Percentiles rank a stretch among this genome's conserved stretches.
phyloP scores from a whole-genome alignment of 2,113 vertebrate genomes.

The Pluvianellus socialis region DNA sequence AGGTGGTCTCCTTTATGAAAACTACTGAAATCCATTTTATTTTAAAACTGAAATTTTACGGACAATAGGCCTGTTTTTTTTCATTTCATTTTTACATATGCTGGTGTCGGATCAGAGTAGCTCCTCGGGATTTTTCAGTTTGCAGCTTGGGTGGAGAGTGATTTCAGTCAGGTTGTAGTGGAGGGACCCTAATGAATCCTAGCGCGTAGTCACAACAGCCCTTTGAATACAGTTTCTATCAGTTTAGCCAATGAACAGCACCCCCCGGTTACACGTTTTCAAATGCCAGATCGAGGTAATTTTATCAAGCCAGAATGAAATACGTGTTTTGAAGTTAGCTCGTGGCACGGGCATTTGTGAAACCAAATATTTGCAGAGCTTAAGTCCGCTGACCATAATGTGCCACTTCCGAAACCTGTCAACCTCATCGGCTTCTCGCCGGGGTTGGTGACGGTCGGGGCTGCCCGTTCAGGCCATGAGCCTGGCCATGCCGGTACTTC shows the following conservation, averaged over 20 bases:
- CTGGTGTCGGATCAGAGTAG: background rate
- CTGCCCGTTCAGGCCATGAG: background rate
- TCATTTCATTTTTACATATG: background rate
- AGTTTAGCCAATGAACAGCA: background rate
- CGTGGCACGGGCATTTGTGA: background rate
- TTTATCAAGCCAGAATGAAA: background rate
- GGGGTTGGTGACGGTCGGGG: background rate
- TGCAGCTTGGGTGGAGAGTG: background rate
- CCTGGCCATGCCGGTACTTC: accelerated
- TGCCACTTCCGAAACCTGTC: background rate
- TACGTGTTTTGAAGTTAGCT: background rate
- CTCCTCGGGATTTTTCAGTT: background rate
- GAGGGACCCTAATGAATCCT: background rate
- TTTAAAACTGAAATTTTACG: background rate
- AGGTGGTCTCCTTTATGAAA: background rate
- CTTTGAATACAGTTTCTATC: background rate
- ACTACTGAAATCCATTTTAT: background rate
- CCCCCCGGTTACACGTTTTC: background rate
- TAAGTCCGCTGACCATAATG: background rate
- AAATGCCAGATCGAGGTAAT: background rate
- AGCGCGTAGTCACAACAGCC: background rate
- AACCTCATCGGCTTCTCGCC: background rate
- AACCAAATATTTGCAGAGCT: conserved; percentile 1
- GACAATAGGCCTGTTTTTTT: background rate
- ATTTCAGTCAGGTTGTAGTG: background rate